Percentiles rank a stretch among this genome's conserved stretches.
These are phyloP conservation scores for Erinaceus europaeus DNA, from an alignment of 2,113 vertebrate species.

Conservation along the genomic window DNA sequence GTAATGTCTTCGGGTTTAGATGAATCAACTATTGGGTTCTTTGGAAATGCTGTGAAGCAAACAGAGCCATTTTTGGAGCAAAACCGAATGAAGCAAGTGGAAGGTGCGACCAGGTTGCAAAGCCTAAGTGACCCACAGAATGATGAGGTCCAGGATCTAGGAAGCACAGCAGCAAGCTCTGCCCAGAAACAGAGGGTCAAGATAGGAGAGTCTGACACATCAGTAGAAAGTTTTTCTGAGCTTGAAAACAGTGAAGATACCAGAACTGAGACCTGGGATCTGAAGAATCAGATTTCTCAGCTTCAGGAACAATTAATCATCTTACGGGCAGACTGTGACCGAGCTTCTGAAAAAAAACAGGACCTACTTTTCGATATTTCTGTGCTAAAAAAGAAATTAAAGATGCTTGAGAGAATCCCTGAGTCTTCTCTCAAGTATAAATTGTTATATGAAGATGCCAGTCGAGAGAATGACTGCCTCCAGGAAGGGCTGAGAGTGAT, in stretches of 20 bases:
- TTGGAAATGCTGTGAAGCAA: slow-evolving; percentile 17
- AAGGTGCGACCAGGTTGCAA: fast-evolving
- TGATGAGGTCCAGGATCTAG: neutral
- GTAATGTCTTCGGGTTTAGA: neutral
- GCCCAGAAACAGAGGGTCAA: slow-evolving; percentile 20
- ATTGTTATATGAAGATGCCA: neutral
- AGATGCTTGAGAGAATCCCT: slow-evolving; percentile 64
- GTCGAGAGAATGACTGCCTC: slow-evolving; percentile 59
- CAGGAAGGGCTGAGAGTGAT: slow-evolving; percentile 54
- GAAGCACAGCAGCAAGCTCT: neutral
- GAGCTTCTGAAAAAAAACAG: slow-evolving; percentile 63
- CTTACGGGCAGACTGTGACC: slow-evolving; percentile 60
- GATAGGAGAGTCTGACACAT: slow-evolving; percentile 60
- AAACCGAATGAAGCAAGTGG: neutral
- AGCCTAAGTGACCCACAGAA: neutral
- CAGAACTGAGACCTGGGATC: slow-evolving; percentile 23
- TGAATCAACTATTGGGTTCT: neutral
- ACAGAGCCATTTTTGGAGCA: neutral
- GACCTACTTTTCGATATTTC: slow-evolving; percentile 67
- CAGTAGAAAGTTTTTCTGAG: slow-evolving; percentile 58
- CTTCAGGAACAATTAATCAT: slow-evolving; percentile 41
- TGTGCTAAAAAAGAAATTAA: slow-evolving; percentile 65
- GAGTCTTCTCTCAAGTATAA: slow-evolving; percentile 48
- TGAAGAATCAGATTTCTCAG: slow-evolving; percentile 19
- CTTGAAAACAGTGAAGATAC: slow-evolving; percentile 67